Conservation (phyloP, 2,888 invertebrate genomes). For the Oeneis ivallda region DNA sequence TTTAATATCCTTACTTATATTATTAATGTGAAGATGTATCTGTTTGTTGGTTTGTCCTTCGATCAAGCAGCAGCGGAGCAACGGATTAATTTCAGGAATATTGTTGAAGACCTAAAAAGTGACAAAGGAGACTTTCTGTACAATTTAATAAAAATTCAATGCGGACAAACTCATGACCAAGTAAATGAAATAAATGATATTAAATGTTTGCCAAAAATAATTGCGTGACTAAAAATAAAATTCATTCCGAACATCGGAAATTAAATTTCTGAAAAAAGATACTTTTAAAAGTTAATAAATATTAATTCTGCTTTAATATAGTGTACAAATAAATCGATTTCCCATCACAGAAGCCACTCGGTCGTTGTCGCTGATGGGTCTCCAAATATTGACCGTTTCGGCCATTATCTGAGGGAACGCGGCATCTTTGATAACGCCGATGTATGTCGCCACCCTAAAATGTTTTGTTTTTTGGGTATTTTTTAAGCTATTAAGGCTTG, state of each 20-base stretch:
- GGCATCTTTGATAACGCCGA: conserved; percentile 62
- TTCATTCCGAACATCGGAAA: background rate
- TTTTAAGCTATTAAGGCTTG: conserved; percentile 38
- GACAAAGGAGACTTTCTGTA: too few species aligned
- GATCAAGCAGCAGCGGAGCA: too few species aligned
- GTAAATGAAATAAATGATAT: too few species aligned
- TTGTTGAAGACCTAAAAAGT: too few species aligned
- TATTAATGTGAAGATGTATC: too few species aligned
- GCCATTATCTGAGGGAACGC: conserved; percentile 71
- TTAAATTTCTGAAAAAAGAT: background rate
- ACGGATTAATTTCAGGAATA: too few species aligned
- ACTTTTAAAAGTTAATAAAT: background rate
- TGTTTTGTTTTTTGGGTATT: conserved; percentile 62
- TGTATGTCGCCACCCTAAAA: conserved; percentile 63
- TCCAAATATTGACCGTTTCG: conserved; percentile 77
- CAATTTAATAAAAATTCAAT: too few species aligned
- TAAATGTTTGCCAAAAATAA: background rate
- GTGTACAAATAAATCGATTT: conserved; percentile 28
- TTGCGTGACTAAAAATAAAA: background rate
- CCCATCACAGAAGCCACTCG: conserved; percentile 31
- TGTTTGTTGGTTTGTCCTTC: too few species aligned
- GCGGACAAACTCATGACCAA: too few species aligned
- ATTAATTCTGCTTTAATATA: conserved; percentile 1
- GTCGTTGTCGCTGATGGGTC: conserved; percentile 66
- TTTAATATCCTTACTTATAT: too few species aligned